Base-by-base conservation (phyloP, 2,888 invertebrate species). In the Notocelia uddmanniana region DNA sequence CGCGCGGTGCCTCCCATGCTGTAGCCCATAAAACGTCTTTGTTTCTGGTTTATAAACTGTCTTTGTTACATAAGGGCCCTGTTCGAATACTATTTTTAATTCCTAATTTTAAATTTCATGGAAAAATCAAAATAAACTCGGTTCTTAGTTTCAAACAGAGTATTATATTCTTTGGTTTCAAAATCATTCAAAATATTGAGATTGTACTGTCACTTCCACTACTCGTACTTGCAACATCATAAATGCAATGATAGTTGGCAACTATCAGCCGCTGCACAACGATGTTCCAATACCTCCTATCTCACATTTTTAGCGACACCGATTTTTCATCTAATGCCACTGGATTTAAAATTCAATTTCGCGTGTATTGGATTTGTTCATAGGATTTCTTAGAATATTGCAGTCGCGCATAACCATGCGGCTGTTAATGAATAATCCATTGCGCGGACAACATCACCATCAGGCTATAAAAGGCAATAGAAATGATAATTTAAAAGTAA, bases 401-500 rank as follows among this genome's bases (percentile, higher is more conserved):
- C 45, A 5, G n/a, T n/a, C n/a, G 50, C 34, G 13, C 31, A 37
- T 19, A 34, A 15, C 15, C 23, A 58, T 21, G 57, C 67, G 48
- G 50, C 58, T 41, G 19, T 50, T 58, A 58, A 68, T 68, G 48
- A 68, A 57, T 68, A 31, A 58, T 58, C 57, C 48, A 57, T 58
- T 48, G 15, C 3, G 18, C 19, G 13, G n/a, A 45, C 26, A 58
- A 58, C 21, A 68, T 58, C 52, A 52, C 15, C 11, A 6, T n/a
- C n/a, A n/a, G n/a, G n/a, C 37, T 54, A 52, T 64, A 64, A 37
- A 54, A 64, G 54, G 52, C n/a, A 23, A 64, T 37, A 64, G 52
- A 37, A 64, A 64, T 64, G 52, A 54, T 23, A 37, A 34, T 64
- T 37, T 55, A 13, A 9, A 2, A 37, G 21, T 34, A 0, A 52